phyloP scores from a whole-genome alignment of 2,888 invertebrate genomes.

The Disparrhopalites patrizii region DNA sequence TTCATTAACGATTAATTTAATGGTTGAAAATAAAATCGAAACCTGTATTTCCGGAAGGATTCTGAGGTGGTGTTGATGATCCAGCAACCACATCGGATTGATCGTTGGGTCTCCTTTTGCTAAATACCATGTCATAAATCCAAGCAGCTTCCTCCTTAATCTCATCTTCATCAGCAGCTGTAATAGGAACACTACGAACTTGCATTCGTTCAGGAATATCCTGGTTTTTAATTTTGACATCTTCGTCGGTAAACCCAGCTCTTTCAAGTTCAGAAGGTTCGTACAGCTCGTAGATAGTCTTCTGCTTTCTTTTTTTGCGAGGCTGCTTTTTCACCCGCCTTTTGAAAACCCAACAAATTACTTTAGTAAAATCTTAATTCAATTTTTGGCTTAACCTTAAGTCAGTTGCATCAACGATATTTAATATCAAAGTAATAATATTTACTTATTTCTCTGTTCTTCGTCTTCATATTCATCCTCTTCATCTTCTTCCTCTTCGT shows the following conservation, averaged over 20 bases:
- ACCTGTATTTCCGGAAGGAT: not conserved
- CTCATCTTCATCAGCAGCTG: slow-evolving; percentile 76
- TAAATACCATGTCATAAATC: slow-evolving; percentile 94
- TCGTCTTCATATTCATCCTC: slow-evolving; percentile 72
- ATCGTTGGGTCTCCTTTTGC: slow-evolving; percentile 49
- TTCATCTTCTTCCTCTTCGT: slow-evolving; percentile 72
- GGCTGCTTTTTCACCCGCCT: slow-evolving; percentile 68
- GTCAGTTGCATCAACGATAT: not conserved
- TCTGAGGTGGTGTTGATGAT: not conserved
- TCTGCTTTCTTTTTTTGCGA: slow-evolving; percentile 72
- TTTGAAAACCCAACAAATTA: not conserved
- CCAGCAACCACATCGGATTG: not conserved
- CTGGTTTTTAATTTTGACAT: slow-evolving; percentile 82
- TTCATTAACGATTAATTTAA: no score
- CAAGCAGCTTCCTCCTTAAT: slow-evolving; percentile 92
- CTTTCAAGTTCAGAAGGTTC: slow-evolving; percentile 96
- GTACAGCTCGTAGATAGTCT: slow-evolving; percentile 88
- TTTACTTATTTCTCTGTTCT: slow-evolving; percentile 55
- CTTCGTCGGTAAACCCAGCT: slow-evolving; percentile 90
- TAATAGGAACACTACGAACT: slow-evolving; percentile 80
- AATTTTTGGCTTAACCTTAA: not conserved
- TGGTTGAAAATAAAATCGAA: not conserved
- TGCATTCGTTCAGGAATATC: slow-evolving; percentile 92
- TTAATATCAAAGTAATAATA: not conserved
- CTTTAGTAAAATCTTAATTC: not conserved